A percentile compares a stretch with the other conserved stretches of the same genome.
These are phyloP conservation scores for Melanotaenia maccullochi DNA, from an alignment of 2,797 vertebrate species.

Conservation along the genomic window DNA sequence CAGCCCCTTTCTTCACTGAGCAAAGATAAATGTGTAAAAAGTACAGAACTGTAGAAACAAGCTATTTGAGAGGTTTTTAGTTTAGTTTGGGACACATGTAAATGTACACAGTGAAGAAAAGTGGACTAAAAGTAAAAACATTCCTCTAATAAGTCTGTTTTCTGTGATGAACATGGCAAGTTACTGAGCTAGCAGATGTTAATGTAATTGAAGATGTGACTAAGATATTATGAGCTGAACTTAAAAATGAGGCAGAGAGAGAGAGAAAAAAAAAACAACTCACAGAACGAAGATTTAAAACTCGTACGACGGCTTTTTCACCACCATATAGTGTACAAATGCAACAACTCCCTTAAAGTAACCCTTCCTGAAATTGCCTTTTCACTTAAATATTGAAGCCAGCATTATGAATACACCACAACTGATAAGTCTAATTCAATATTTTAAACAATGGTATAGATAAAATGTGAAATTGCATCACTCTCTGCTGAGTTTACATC, in stretches of 20 bases:
- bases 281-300: background rate
- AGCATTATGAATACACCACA: background rate
- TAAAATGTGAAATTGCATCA: background rate
- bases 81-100: background rate
- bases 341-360: background rate
- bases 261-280: background rate
- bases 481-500: slow-evolving; percentile 3
- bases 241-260: slow-evolving; percentile 2
- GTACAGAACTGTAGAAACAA: background rate
- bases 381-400: background rate
- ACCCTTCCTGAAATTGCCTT: background rate
- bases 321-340: background rate
- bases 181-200: slow-evolving; percentile 28
- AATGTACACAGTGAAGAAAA: slow-evolving; percentile 8
- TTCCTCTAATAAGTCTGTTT: slow-evolving; percentile 21
- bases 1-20: slow-evolving; percentile 2
- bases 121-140: background rate
- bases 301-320: background rate
- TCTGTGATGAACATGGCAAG: slow-evolving; percentile 4
- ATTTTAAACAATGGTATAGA: background rate
- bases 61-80: background rate
- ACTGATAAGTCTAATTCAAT: background rate
- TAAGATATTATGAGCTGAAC: slow-evolving; percentile 5
- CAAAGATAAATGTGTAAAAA: background rate
- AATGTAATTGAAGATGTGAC: slow-evolving; percentile 11